Percentiles rank a stretch among this genome's conserved stretches.
Evolutionary conservation across 2,888 invertebrate species (phyloP).

Genomic region (Eutolmus rufibarbis): DNA sequence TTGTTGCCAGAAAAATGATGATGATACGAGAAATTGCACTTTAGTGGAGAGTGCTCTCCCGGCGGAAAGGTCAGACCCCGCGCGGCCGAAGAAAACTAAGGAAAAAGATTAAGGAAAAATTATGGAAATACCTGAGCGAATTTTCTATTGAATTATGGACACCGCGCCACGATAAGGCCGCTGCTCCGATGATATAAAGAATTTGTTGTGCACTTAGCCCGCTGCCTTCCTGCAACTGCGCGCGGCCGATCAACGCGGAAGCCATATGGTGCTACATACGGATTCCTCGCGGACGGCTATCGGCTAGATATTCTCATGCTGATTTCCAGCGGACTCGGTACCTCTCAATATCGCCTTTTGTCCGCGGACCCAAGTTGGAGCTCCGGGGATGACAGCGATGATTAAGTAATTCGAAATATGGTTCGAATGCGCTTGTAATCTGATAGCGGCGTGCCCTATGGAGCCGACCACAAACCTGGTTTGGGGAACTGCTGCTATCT

Average conservation of each 20-base stretch:
- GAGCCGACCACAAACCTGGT: background rate
- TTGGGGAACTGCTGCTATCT: background rate
- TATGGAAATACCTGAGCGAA: conserved; percentile 40
- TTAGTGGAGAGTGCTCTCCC: conserved; percentile 44
- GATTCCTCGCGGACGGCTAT: background rate
- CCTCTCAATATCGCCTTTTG: background rate
- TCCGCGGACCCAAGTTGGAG: background rate
- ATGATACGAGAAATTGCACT: conserved; percentile 50
- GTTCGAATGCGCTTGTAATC: background rate
- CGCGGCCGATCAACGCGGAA: conserved; percentile 23
- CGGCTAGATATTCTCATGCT: conserved; percentile 13
- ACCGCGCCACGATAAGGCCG: conserved; percentile 19
- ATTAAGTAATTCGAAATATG: conserved; percentile 17
- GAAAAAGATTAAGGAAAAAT: conserved; percentile 34
- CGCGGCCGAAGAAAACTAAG: conserved; percentile 15
- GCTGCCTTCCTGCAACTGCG: background rate
- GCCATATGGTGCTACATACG: conserved; percentile 24
- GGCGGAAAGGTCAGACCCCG: conserved; percentile 41
- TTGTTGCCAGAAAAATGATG: conserved; percentile 45
- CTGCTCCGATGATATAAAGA: conserved; percentile 28
- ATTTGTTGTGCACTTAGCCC: conserved; percentile 34
- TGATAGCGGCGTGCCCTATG: conserved; percentile 1
- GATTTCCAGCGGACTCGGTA: background rate
- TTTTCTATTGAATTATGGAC: conserved; percentile 42
- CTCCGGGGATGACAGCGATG: background rate